Evolutionary conservation across 2,797 vertebrate genomes (phyloP).

Genomic region (Tangara arthus): DNA sequence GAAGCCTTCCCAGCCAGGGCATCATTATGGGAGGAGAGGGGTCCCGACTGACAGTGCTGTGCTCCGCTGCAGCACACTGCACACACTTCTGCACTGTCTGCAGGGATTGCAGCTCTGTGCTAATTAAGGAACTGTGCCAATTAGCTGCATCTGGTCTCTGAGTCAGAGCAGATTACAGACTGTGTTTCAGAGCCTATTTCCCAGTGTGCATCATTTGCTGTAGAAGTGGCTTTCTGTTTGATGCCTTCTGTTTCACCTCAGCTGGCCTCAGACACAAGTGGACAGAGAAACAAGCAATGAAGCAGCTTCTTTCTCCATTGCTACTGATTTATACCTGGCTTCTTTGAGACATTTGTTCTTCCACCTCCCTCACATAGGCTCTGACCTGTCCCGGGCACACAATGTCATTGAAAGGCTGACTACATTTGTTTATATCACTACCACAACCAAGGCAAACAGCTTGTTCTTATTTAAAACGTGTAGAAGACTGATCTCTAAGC

Average conservation of each 20-base stretch:
- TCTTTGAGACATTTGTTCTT: neutral
- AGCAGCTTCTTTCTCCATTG: neutral
- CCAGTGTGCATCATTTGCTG: neutral
- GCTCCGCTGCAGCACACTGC: accelerated
- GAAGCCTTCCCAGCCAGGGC: neutral
- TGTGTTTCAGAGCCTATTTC: neutral
- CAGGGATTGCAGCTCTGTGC: neutral
- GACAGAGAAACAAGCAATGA: neutral
- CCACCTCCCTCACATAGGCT: neutral
- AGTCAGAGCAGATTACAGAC: neutral
- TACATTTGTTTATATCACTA: slow-evolving; percentile 27
- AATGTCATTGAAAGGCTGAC: neutral
- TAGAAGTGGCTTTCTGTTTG: neutral
- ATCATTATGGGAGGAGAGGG: neutral
- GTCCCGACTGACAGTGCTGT: neutral
- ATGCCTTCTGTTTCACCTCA: neutral
- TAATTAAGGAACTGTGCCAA: neutral
- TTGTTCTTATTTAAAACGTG: slow-evolving; percentile 58
- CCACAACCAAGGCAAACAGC: slow-evolving; percentile 39
- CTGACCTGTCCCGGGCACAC: neutral
- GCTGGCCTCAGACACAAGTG: neutral
- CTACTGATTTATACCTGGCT: neutral
- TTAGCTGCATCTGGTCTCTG: neutral
- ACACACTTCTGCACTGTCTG: accelerated
- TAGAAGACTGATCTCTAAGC: slow-evolving; percentile 40